These are phyloP conservation scores for Andrena praecox DNA, from an alignment of 2,888 invertebrate genomes.

Conservation along the genomic window DNA sequence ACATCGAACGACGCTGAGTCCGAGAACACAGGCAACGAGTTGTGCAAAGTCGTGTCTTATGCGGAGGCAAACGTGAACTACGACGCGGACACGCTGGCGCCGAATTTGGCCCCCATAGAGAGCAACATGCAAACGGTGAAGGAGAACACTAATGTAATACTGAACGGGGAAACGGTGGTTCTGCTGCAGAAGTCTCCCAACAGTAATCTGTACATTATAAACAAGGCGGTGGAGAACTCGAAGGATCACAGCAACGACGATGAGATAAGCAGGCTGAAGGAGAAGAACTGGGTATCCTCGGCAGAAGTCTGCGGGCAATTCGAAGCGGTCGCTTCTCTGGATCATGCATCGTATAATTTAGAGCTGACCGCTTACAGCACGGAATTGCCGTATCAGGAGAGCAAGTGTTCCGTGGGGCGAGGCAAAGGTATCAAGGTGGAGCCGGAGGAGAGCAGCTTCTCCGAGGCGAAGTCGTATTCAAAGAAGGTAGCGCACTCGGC, in stretches of 20 bases:
- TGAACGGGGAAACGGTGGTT: constrained; percentile 82
- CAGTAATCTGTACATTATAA: constrained; percentile 83
- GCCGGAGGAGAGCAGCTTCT: constrained; percentile 58
- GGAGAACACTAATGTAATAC: constrained; percentile 80
- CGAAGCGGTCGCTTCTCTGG: constrained; percentile 56
- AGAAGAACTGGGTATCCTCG: constrained; percentile 55
- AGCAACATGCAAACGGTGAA: constrained; percentile 68
- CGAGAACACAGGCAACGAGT: constrained; percentile 39
- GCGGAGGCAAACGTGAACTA: constrained; percentile 55
- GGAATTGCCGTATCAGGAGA: constrained; percentile 63
- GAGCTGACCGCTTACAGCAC: constrained; percentile 65
- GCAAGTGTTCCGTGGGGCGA: constrained; percentile 56
- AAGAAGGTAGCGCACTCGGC: constrained; percentile 50
- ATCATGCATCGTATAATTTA: constrained; percentile 57
- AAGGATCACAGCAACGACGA: constrained; percentile 70
- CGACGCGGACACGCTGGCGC: constrained; percentile 56
- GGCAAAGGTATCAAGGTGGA: constrained; percentile 68
- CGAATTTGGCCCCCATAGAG: constrained; percentile 61
- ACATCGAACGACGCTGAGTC: constrained; percentile 72
- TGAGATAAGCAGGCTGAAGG: constrained; percentile 59
- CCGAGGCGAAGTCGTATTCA: constrained; percentile 60
- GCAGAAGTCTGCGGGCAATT: constrained; percentile 56
- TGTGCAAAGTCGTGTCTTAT: constrained; percentile 50
- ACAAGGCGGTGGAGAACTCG: constrained; percentile 80
- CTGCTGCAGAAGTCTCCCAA: constrained; percentile 82